These are phyloP conservation scores for Lampris incognitus DNA, from an alignment of 2,113 vertebrate genomes.

Conservation along the genomic window DNA sequence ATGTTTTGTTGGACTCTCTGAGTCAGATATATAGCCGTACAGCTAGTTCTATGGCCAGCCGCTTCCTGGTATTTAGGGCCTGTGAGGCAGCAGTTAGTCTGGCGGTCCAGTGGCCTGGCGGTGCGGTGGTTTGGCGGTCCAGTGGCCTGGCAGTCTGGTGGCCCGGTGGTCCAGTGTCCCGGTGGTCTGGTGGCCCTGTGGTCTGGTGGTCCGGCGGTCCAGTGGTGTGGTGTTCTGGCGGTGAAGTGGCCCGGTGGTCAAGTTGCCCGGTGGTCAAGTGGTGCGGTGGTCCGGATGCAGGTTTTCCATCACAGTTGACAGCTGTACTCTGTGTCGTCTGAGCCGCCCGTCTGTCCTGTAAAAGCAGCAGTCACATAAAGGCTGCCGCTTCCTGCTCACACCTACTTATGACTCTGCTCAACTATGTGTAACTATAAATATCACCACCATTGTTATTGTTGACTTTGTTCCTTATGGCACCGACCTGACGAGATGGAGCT, in stretches of 20 bases:
- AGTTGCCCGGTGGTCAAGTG: no score
- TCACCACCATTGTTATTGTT: slow-evolving; percentile 17
- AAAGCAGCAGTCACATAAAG: slow-evolving; percentile 27
- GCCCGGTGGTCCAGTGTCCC: no score
- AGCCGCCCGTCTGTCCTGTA: slow-evolving; percentile 8
- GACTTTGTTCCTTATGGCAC: not conserved
- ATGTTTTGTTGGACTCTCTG: slow-evolving; percentile 40
- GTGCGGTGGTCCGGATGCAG: slow-evolving; percentile 36
- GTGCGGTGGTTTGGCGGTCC: no score
- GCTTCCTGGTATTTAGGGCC: slow-evolving; percentile 71
- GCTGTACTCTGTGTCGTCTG: slow-evolving; percentile 30
- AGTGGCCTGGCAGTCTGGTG: no score
- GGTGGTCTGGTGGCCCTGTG: no score
- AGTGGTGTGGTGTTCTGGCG: no score
- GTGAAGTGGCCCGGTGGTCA: no score
- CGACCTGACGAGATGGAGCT: not conserved
- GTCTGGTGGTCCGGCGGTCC: no score
- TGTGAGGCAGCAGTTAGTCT: slow-evolving; percentile 10
- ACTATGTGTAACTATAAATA: slow-evolving; percentile 38
- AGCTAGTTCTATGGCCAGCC: slow-evolving; percentile 57
- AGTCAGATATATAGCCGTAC: slow-evolving; percentile 30
- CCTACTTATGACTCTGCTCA: slow-evolving; percentile 32
- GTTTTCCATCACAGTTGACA: slow-evolving; percentile 63
- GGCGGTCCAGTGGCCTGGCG: no score
- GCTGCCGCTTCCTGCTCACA: slow-evolving; percentile 21